These are phyloP conservation scores for Strigops habroptila DNA, from an alignment of 2,113 vertebrate genomes.

Conservation along the genomic window DNA sequence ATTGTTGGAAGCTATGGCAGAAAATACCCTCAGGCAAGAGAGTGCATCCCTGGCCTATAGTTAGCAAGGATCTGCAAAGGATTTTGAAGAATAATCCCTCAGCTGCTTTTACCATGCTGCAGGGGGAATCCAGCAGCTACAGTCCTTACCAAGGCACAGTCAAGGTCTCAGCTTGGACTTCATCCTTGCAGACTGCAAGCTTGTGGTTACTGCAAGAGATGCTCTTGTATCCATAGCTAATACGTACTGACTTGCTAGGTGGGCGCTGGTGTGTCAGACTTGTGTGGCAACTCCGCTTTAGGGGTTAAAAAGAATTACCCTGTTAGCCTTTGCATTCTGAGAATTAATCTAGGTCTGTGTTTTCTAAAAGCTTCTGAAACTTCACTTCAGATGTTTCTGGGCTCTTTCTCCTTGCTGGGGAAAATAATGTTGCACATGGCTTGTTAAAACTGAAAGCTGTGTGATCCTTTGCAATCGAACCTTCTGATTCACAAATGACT, in stretches of 20 bases:
- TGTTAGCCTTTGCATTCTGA: not conserved
- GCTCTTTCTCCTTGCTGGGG: not conserved
- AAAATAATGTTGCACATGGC: not conserved
- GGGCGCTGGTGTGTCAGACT: not conserved
- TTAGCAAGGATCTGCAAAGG: not conserved
- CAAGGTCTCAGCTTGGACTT: not conserved
- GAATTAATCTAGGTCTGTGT: not conserved
- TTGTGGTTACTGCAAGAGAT: not conserved
- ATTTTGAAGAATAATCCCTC: not conserved
- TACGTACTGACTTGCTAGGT: not conserved
- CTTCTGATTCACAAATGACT: not conserved
- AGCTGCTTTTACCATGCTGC: not conserved
- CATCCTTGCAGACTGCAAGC: not conserved
- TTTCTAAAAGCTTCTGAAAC: not conserved
- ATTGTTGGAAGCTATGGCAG: not conserved
- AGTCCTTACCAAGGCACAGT: not conserved
- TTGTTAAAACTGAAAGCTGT: not conserved
- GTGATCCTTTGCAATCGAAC: not conserved
- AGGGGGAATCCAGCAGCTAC: not conserved
- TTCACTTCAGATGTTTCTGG: not conserved
- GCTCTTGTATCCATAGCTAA: rapidly evolving
- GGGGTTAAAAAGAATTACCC: not conserved
- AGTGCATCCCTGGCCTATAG: not conserved
- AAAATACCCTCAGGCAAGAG: not conserved
- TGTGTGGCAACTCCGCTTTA: not conserved